These are phyloP conservation scores for Bombus balteatus DNA, from an alignment of 1,140 invertebrate species.

Conservation along the genomic window DNA sequence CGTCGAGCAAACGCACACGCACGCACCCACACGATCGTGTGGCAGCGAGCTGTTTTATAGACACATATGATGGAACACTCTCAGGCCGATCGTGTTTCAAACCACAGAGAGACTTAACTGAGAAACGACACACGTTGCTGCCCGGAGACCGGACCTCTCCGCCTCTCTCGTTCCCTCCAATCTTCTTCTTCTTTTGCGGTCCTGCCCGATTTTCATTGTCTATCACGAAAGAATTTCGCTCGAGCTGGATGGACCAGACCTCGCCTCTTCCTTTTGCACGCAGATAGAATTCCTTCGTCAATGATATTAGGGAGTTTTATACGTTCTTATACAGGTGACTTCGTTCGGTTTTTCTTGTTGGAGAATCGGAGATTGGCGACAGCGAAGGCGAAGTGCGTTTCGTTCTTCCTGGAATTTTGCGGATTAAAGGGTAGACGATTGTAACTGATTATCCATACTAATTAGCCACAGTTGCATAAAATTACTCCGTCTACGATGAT, in stretches of 20 bases:
- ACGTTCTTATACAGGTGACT: background rate
- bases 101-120: constrained; percentile 81
- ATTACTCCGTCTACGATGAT: no score
- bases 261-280: background rate
- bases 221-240: constrained; percentile 27
- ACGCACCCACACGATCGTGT: constrained; percentile 52
- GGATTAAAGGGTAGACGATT: no score
- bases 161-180: background rate
- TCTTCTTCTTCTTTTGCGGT: constrained; percentile 1
- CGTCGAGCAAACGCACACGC: constrained; percentile 53
- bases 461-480: no score
- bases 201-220: constrained; percentile 53
- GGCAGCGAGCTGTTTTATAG: constrained; percentile 77
- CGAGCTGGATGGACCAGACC: background rate
- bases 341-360: background rate
- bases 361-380: no score
- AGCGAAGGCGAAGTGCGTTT: background rate
- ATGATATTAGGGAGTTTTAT: constrained; percentile 1
- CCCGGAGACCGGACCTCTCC: constrained; percentile 27
- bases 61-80: constrained; percentile 83
- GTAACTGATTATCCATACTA: no score
- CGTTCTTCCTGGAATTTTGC: background rate
- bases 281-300: background rate
- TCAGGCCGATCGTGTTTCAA: constrained; percentile 83
- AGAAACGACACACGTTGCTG: constrained; percentile 73